Base-by-base conservation (phyloP, 2,888 invertebrate genomes). In the Coecobrya sp. region DNA sequence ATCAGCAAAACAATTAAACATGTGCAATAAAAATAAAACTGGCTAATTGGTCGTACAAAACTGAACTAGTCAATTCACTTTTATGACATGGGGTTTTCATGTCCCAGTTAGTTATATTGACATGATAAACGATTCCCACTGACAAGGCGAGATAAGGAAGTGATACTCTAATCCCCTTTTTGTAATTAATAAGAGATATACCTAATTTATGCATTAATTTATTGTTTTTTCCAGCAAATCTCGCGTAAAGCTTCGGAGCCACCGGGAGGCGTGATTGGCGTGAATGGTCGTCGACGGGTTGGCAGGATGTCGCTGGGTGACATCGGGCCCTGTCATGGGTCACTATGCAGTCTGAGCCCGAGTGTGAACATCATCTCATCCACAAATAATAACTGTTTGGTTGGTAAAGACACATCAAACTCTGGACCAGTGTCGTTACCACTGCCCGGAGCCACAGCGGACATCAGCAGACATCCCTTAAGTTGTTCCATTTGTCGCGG, bases 401-500 rank as follows among this genome's bases (percentile, higher is more conserved):
- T 91, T 42, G 86, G 79, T 45, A 91, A 91, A 22, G 91, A 91
- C 27, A 49, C 82, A 19, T 76, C 84, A 7, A 65, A 86, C 81
- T 91, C 91, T 22, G 91, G 91, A 30, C 91, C 93, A 55, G 90
- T 90, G 8, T 93, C 93, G 1, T 62, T 90, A 59, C 93, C 93
- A n/a, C 86, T 90, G 42, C 82, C 89, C 19, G 86, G 90, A 25
- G 55, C 89, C 42, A 65, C 90, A n/a, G 86, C 89, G 79, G 91
- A 89, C 36, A 89, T 89, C 30, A 89, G 90, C 52, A 70, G 93
- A 90, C 94, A 93, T 84, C 94, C 94, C 22, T 92, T 94, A 25
- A 94, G 94, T 70, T 94, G 94, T 89, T 94, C 94, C 62, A 94
- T 94, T 25, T 94, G 94, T 70, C 91, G 94, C 30, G 94, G 94